Base-by-base conservation (phyloP, 1,140 invertebrate genomes). In the Dendroctonus valens region DNA sequence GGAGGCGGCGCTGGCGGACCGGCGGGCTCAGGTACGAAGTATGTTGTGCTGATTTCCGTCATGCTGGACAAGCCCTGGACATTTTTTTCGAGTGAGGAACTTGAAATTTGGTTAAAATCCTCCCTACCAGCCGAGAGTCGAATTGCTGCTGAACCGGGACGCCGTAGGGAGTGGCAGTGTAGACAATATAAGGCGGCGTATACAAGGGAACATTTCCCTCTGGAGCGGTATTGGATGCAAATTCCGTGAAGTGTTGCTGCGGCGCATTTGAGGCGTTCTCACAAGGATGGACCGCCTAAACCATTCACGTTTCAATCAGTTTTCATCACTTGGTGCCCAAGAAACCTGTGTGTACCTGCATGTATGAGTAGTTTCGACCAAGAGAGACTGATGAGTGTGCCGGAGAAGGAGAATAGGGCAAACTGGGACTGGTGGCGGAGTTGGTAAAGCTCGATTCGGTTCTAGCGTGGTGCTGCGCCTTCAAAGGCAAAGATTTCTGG, bases 361-460 rank as follows among this genome's bases (percentile, higher is more conserved):
- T 41, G 42, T 62, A 69, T 0, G 69, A 37, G 63, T 46, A 70
- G 50, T 42, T 70, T 40, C 65, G 67, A 51, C 40, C 57, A 9
- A 46, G 9, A 41, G 65, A 41, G 5, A 59, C 59, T 2, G 65
- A 62, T 7, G 67, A 67, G 38, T 63, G 7, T n/a, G 58, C 44
- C 12, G 67, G 40, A 14, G 61, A 60, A 26, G 67, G 70, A 7
- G 69, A 68, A 63, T 74, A 74, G 7, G 75, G 77, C 50, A 76
- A 73, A 70, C 72, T 79, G 15, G 77, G 76, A 69, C 76, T 77
- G 3, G 77, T 79, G 5, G 77, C 71, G 42, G 73, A 76, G 53
- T 77, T 78, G 4, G 74, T 76, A 14, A 74, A 51, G 37, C 65
- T 65, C 2, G 69, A 67, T 65, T 75, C 26, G 26, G 26, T 26